These are phyloP conservation scores for Philantomba maxwellii DNA, from an alignment of 2,113 vertebrate genomes.

Conservation along the genomic window DNA sequence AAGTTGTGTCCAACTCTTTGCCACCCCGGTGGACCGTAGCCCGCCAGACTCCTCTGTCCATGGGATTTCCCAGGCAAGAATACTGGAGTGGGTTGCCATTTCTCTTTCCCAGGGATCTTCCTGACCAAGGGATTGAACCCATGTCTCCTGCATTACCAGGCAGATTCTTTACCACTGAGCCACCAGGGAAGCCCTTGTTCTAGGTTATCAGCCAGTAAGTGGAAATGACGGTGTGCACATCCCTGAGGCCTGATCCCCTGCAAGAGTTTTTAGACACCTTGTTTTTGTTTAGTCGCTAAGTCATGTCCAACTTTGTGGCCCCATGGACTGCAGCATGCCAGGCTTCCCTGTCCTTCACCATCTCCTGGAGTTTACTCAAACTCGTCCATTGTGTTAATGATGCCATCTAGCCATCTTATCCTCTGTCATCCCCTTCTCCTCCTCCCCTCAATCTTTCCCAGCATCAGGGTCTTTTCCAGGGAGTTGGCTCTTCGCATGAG, in stretches of 20 bases:
- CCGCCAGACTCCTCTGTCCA: not conserved
- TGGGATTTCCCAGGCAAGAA: not conserved
- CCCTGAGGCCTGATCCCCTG: not conserved
- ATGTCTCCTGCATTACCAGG: not conserved
- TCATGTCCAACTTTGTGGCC: not conserved
- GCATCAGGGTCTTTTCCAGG: not conserved
- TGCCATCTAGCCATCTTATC: not conserved
- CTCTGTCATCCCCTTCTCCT: not conserved
- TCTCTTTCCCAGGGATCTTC: not conserved
- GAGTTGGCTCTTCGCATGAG: not conserved
- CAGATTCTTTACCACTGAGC: not conserved
- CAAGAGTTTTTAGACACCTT: not conserved
- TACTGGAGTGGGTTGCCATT: not conserved
- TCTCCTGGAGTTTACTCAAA: not conserved
- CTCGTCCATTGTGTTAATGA: not conserved
- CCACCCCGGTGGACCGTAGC: not conserved
- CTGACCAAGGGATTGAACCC: not conserved
- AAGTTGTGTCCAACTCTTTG: not conserved
- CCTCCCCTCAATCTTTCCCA: not conserved
- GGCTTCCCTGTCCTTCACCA: not conserved
- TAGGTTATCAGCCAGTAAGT: not conserved
- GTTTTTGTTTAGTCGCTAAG: not conserved
- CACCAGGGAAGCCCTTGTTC: not conserved
- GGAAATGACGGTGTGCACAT: rapidly evolving
- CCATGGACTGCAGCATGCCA: not conserved